Evolutionary conservation across 2,113 vertebrate species (phyloP).

Genomic region (Corythornis cristatus): DNA sequence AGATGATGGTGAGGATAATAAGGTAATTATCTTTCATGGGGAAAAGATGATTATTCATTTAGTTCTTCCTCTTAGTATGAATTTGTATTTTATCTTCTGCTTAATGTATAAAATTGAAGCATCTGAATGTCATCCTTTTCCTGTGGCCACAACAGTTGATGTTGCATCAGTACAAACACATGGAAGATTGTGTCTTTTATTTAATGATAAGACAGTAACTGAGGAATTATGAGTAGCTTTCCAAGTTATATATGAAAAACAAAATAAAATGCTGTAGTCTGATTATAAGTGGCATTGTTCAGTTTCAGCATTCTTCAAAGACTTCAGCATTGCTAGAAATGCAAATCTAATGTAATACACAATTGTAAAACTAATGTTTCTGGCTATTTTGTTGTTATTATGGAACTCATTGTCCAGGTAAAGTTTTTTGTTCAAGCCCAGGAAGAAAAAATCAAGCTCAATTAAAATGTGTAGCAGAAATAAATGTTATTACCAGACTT

Average conservation of each 20-base stretch:
- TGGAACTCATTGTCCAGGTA: background rate
- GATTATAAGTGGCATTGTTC: background rate
- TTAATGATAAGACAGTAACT: background rate
- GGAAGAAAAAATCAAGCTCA: background rate
- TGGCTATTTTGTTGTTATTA: background rate
- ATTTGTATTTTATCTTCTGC: background rate
- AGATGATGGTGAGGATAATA: constrained; percentile 81
- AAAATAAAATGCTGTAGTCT: background rate
- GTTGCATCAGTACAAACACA: background rate
- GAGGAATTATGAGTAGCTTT: background rate
- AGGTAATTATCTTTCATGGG: constrained; percentile 44
- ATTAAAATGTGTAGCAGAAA: background rate
- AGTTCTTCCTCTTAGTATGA: background rate
- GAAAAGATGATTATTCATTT: background rate
- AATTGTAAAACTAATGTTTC: background rate
- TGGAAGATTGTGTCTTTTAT: background rate
- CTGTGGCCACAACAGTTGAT: background rate
- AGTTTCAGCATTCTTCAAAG: background rate
- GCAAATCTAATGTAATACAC: background rate
- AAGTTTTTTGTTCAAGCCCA: background rate
- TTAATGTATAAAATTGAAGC: background rate
- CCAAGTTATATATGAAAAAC: background rate
- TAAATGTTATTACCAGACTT: background rate
- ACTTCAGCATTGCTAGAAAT: background rate
- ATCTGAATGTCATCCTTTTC: background rate